Base-by-base conservation (phyloP, 1,140 invertebrate genomes). In the Cotesia typhae region DNA sequence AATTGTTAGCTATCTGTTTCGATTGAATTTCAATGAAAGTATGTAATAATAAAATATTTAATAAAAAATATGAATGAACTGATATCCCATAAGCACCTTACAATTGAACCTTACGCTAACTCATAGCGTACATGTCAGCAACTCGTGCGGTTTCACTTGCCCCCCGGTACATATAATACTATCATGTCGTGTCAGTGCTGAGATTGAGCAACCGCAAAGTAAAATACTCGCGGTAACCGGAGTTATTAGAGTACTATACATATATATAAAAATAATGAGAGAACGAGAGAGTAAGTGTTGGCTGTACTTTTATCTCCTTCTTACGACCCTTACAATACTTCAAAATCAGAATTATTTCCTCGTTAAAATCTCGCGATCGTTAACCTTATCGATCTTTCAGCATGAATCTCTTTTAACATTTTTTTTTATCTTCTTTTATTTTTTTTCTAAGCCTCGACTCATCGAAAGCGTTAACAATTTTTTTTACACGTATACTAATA, bases 101-200 rank as follows among this genome's bases (percentile, higher is more conserved):
- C 60, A 41, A 47, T 66, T 47, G 38, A 9, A 66, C 38, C 36
- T 41, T 66, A 38, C 6, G 51, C 47, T 10, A n/a, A 51, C 64
- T 66, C 64, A 66, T 66, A 66, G 64, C 51, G 64, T 66, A 66
- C 41, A 35, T 61, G 66, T 55, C 66, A 41, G 66, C 66, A 55
- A 41, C 28, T 67, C 52, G 14, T 65, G 66, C 51, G 66, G 66
- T 67, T 53, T 67, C 28, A 35, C 66, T 67, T 51, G 10, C 17
- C 38, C 28, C 10, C 3, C 41, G 41, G 41, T 6, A 28, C 28
- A 28, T 28, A 28, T 28, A 28, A 28, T 47, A 10, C 7, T 47
- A 47, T 10, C 41, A 10, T 47, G 41, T 47, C 41, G 41, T 47
- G 41, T 10, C 6, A 47, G 41, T 47, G 41, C 41, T 9, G 51